Base-by-base conservation (phyloP, 2,888 invertebrate species). In the Drosophila emarginata region DNA sequence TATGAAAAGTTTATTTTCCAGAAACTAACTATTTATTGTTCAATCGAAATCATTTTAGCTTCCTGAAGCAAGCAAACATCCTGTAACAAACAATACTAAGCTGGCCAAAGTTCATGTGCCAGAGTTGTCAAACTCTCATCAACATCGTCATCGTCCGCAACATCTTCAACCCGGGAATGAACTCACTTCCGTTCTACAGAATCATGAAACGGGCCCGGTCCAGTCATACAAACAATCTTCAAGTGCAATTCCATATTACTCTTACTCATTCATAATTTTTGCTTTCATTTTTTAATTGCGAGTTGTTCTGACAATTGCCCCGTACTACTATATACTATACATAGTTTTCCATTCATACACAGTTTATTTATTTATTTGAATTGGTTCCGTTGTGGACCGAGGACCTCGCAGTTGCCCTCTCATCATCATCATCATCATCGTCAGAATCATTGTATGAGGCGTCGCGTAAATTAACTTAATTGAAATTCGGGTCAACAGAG, bases 401-500 rank as follows among this genome's bases (percentile, higher is more conserved):
- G 45, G 45, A 45, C 45, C 45, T 45, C 45, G 18, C 45, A 45
- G 45, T 45, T 45, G 45, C 45, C 45, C 45, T 45, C 45, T 64
- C 52, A 56, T 70, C 58, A 56, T 53, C 66, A 63, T 63, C 66
- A 64, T 68, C 72, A 45, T n/a, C n/a, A n/a, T n/a, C n/a, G n/a
- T n/a, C 61, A 70, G 67, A 67, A 67, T 40, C 65, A 51, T 67
- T 71, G 68, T 76, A 76, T 70, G 76, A 36, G 36, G 54, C 36
- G 80, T 78, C 83, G 86, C 80, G 84, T 89, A 89, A 91, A 91
- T 91, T 91, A 89, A 88, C 86, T 91, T 91, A 91, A 91, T 91
- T 91, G 91, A 90, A 91, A 91, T 91, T 91, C 91, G 91, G 91
- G 91, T 91, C 91, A 91, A 91, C 91, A 91, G 90, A 91, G 91